Percentiles rank a stretch among this genome's conserved stretches.
Conservation (phyloP, 2,113 vertebrate species). For the Amazona guildingii region DNA sequence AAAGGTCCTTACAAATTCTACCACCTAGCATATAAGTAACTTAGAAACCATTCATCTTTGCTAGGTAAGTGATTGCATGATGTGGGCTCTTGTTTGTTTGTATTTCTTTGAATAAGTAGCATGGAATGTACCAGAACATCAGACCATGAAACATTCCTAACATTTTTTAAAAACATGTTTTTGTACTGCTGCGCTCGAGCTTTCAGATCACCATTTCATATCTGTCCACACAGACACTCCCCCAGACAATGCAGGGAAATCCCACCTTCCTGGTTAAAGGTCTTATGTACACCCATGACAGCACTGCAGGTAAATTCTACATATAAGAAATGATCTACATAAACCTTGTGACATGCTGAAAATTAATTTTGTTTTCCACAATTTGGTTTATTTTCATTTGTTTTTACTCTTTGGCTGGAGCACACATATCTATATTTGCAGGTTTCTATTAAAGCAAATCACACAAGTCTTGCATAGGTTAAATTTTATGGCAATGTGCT, state of each 20-base stretch:
- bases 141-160: constrained; percentile 17
- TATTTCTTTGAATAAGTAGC: constrained; percentile 26
- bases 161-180: background rate
- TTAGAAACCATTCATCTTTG: background rate
- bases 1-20: background rate
- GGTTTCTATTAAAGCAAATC: background rate
- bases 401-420: background rate
- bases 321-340: background rate
- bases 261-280: background rate
- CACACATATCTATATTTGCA: background rate
- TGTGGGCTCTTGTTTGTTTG: background rate
- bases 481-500: background rate
- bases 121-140: constrained; percentile 17
- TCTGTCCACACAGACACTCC: background rate
- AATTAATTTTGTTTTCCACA: background rate
- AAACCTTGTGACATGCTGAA: background rate
- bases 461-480: background rate
- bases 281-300: background rate
- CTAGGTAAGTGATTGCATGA: background rate
- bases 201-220: background rate
- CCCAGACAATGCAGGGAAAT: background rate
- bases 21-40: background rate
- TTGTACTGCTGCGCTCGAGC: background rate
- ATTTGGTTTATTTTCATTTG: background rate
- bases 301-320: background rate